A percentile compares a stretch with the other conserved stretches of the same genome.
phyloP scores from a whole-genome alignment of 2,797 vertebrate genomes.

The Gallinago stenura region DNA sequence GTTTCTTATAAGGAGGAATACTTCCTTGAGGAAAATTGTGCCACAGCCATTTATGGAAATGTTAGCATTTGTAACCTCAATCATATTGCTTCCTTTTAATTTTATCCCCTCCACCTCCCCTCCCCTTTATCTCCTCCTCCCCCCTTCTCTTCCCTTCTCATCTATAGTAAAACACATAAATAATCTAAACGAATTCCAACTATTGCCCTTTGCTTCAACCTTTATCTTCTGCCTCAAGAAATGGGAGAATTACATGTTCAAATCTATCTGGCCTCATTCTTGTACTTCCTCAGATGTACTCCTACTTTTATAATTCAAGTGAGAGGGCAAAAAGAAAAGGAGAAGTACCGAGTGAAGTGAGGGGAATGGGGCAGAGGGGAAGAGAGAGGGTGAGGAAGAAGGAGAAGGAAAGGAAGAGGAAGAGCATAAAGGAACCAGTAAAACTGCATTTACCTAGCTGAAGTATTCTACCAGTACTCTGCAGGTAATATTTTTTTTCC shows the following conservation, averaged over 20 bases:
- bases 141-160: neutral
- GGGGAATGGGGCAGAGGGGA: rapidly evolving
- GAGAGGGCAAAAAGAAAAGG: neutral
- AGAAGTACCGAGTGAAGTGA: rapidly evolving
- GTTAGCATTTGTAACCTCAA: neutral
- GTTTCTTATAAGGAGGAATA: neutral
- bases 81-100: neutral
- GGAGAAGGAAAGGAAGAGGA: neutral
- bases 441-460: neutral
- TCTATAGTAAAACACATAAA: neutral
- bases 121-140: neutral
- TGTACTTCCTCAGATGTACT: neutral
- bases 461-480: neutral
- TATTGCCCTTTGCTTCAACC: neutral
- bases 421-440: neutral
- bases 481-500: neutral
- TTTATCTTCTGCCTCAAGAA: neutral
- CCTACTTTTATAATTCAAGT: neutral
- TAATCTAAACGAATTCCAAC: neutral
- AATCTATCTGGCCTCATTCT: neutral
- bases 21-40: neutral
- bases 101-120: neutral
- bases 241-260: neutral
- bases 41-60: neutral
- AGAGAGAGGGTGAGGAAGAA: neutral